phyloP scores from a whole-genome alignment of 2,888 invertebrate species.

The Chloromyia formosa region DNA sequence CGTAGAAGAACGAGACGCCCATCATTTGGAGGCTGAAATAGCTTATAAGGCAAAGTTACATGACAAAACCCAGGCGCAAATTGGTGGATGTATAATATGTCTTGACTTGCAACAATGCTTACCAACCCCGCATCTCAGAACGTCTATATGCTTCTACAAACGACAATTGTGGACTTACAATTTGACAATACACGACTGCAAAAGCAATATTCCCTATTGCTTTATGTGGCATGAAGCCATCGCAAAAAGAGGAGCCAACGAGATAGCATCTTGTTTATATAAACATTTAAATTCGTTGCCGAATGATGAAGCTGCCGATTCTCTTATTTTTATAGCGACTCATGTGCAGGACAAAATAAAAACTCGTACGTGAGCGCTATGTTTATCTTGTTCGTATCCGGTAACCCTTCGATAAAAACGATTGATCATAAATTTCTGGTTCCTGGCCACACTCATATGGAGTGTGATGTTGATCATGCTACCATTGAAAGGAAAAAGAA shows the following conservation, averaged over 20 bases:
- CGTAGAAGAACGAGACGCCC: too few relatives aligned
- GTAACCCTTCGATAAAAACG: constrained; percentile 41
- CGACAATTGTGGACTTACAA: constrained; percentile 49
- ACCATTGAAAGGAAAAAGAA: constrained; percentile 50
- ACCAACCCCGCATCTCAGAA: constrained; percentile 47
- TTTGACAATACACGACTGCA: constrained; percentile 48
- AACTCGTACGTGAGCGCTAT: constrained; percentile 48
- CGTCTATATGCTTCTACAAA: constrained; percentile 49
- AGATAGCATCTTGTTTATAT: constrained; percentile 47
- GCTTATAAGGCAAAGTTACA: too few relatives aligned
- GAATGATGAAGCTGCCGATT: constrained; percentile 33
- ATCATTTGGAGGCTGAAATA: too few relatives aligned
- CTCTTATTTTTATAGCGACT: constrained; percentile 43
- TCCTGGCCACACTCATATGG: constrained; percentile 48
- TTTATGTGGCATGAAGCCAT: constrained; percentile 51
- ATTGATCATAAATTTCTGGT: too few relatives aligned
- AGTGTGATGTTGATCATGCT: constrained; percentile 46
- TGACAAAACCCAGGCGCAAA: neutral
- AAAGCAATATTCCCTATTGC: constrained; percentile 45
- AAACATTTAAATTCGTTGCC: constrained; percentile 40
- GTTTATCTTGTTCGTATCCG: constrained; percentile 46
- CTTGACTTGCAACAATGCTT: constrained; percentile 50
- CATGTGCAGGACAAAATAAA: constrained; percentile 49
- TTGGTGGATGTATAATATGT: constrained; percentile 33
- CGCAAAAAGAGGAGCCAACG: constrained; percentile 49